Percentiles rank a stretch among this genome's conserved stretches.
Evolutionary conservation across 1,140 invertebrate species (phyloP).

Genomic region (Octopus bimaculoides): DNA sequence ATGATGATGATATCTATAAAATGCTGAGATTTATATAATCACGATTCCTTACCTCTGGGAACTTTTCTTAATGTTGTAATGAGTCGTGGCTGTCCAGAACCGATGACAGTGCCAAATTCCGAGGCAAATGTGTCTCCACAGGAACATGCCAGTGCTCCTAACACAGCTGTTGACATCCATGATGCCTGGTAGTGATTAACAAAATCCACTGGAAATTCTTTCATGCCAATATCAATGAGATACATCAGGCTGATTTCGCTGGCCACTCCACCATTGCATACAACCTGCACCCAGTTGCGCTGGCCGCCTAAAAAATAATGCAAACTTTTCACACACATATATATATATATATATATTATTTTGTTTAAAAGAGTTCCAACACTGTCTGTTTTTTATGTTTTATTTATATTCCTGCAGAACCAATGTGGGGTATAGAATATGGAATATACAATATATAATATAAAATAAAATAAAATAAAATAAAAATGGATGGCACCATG

Average conservation of each 20-base stretch:
- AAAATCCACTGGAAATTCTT: slow-evolving; percentile 79
- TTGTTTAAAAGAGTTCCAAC: no score
- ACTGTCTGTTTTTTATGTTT: no score
- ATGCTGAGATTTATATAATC: neutral
- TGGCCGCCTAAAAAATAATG: slow-evolving; percentile 66
- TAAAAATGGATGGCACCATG: no score
- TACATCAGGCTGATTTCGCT: slow-evolving; percentile 76
- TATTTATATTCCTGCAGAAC: no score
- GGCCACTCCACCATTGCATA: slow-evolving; percentile 87
- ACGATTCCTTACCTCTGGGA: slow-evolving; percentile 65
- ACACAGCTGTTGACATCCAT: slow-evolving; percentile 73
- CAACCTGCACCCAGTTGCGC: slow-evolving; percentile 86
- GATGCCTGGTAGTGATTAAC: slow-evolving; percentile 72
- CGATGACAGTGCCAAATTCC: slow-evolving; percentile 79
- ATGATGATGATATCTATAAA: no score
- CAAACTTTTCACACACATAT: neutral
- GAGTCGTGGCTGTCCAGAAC: slow-evolving; percentile 68
- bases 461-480: no score
- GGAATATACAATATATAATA: no score
- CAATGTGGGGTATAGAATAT: no score
- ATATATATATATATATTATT: no score
- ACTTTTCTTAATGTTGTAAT: slow-evolving; percentile 75
- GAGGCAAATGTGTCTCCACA: slow-evolving; percentile 92
- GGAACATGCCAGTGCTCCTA: slow-evolving; percentile 78
- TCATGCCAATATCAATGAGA: slow-evolving; percentile 73